These are phyloP conservation scores for Phalacrocorax aristotelis DNA, from an alignment of 2,113 vertebrate genomes.

Conservation along the genomic window DNA sequence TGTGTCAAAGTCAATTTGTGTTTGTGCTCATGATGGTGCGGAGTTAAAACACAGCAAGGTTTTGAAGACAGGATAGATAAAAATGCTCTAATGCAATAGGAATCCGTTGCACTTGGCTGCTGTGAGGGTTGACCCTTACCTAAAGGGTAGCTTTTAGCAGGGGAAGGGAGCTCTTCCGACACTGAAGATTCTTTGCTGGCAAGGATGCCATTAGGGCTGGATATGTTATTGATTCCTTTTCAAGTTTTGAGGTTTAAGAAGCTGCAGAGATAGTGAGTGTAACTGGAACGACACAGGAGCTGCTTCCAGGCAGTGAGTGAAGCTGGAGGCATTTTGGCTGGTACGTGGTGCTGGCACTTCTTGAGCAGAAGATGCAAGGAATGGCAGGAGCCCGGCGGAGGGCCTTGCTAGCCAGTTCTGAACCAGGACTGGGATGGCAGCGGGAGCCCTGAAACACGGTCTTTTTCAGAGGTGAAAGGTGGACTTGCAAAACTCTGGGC, in stretches of 20 bases:
- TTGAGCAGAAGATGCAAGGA: neutral
- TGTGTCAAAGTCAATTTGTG: neutral
- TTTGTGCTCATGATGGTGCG: rapidly evolving
- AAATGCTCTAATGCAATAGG: neutral
- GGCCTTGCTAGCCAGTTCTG: neutral
- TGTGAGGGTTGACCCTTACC: neutral
- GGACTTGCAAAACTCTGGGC: neutral
- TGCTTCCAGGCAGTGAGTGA: conserved; percentile 22
- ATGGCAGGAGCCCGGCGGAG: neutral
- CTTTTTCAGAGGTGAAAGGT: neutral
- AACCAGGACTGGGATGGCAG: neutral
- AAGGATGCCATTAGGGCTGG: neutral
- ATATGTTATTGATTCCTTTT: neutral
- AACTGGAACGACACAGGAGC: neutral
- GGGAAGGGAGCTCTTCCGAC: neutral
- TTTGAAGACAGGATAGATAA: neutral
- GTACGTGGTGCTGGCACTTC: neutral
- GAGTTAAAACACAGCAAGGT: neutral
- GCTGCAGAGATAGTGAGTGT: neutral
- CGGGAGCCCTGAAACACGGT: rapidly evolving
- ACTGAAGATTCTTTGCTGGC: neutral
- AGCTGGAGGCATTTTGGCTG: neutral
- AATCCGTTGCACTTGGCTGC: neutral
- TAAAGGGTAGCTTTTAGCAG: neutral
- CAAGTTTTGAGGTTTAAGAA: neutral